A percentile compares a stretch with the other conserved stretches of the same genome.
These are phyloP conservation scores for Trinorchestia longiramus DNA, from an alignment of 1,140 invertebrate genomes.

Conservation along the genomic window DNA sequence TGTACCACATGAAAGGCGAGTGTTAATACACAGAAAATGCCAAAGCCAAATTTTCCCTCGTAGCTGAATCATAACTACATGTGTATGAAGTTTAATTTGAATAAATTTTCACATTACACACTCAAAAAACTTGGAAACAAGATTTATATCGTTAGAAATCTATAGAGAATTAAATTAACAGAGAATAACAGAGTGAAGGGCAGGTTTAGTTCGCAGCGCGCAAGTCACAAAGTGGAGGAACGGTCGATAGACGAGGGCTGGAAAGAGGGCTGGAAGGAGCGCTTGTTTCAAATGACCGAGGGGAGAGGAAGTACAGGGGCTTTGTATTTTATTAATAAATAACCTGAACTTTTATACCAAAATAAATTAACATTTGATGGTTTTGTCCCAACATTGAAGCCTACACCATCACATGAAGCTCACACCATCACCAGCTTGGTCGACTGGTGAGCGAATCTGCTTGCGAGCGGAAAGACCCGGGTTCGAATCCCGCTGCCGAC, in stretches of 20 bases:
- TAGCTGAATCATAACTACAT: neutral
- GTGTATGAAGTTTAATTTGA: neutral
- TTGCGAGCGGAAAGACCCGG: no score
- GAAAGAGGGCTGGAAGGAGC: neutral
- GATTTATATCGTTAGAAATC: neutral
- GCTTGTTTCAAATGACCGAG: neutral
- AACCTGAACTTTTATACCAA: neutral
- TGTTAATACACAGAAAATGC: neutral
- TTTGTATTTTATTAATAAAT: neutral
- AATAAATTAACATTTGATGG: neutral
- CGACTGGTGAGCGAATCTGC: no score
- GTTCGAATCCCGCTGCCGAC: no score
- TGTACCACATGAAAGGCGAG: neutral
- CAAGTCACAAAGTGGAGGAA: constrained; percentile 21
- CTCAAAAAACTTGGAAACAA: neutral
- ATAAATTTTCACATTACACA: neutral
- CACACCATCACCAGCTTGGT: no score
- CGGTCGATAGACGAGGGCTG: constrained; percentile 47
- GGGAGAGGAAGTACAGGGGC: neutral
- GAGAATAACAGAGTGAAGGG: neutral
- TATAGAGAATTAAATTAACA: neutral
- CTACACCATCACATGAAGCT: neutral
- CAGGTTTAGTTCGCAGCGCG: constrained; percentile 28
- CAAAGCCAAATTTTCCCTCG: neutral
- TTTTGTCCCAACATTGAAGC: neutral